Evolutionary conservation across 2,113 vertebrate species (phyloP), one percentile per base, ranked within the genome.

Genomic region (Oncorhynchus tshawytscha): DNA sequence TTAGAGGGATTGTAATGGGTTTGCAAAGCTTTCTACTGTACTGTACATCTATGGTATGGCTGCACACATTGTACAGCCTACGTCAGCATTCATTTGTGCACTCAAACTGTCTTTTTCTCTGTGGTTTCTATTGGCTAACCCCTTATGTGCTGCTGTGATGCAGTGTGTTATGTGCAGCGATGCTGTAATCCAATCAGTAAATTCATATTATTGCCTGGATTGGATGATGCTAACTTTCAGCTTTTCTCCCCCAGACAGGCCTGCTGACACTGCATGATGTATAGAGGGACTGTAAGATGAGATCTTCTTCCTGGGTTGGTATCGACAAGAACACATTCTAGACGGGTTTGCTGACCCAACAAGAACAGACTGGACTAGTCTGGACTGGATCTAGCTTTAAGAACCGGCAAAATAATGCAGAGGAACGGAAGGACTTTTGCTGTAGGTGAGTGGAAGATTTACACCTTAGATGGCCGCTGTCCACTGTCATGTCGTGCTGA

Each of bases 131-230:
- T 86, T 79, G 79, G 57, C 73, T 64, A 57, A 27, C 67, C 75
- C 81, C 70, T 67, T 45, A 62, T 76, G 29, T 27, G 0, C 62
- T 18, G 51, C 13, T 54, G 51, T 54, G 51, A 16, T 15, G 51
- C 16, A 5, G 3, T 18, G 51, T 54, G 39, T 45, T 7, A 45
- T 45, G 67, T 5, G 81, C 12, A 12, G 72, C 73, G 76, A 75
- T 85, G 29, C 88, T 69, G 88, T 88, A 91, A 90, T 69, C 77
- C 82, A 89, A 90, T 82, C 62, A 49, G 78, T 70, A 88, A 90
- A 86, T 89, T 90, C 90, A 88, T 73, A 39, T 15, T 2, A 34
- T 8, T 72, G 34, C 1, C 8, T 9, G 15, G 57, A 82, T 84
- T 78, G 9, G 76, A 86, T 74, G 85, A 82, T 49, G 25, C 27